A percentile compares a stretch with the other conserved stretches of the same genome.
Conservation (phyloP, 2,113 vertebrate genomes). For the Redunca redunca region DNA sequence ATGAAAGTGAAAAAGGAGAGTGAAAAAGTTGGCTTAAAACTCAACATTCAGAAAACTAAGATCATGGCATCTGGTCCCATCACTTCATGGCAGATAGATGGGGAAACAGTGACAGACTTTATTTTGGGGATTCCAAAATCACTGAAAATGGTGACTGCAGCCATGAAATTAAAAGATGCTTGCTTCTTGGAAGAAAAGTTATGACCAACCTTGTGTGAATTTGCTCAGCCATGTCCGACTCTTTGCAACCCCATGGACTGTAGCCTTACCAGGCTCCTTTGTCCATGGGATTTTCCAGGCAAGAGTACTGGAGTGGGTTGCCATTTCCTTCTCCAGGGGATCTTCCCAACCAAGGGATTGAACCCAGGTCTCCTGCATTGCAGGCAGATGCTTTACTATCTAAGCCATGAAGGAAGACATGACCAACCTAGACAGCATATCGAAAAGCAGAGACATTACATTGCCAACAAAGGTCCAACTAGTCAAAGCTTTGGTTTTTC, state of each 20-base stretch:
- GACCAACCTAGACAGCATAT: too few relatives aligned
- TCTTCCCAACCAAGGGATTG: too few relatives aligned
- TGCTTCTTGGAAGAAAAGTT: not conserved
- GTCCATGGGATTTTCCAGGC: not conserved
- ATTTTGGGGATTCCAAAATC: not conserved
- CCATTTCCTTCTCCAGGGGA: too few relatives aligned
- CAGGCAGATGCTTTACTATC: too few relatives aligned
- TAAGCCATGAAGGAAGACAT: too few relatives aligned
- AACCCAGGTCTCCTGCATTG: too few relatives aligned
- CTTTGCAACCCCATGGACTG: not conserved
- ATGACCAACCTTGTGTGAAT: not conserved
- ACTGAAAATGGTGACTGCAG: not conserved
- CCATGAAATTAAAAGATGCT: not conserved
- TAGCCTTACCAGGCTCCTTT: not conserved
- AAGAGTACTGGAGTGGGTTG: too few relatives aligned
- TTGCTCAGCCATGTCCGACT: not conserved
- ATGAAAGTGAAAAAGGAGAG: not conserved
- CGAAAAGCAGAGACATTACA: too few relatives aligned
- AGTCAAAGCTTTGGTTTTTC: too few relatives aligned
- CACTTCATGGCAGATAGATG: not conserved
- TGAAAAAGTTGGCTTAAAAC: not conserved
- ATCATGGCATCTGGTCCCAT: not conserved
- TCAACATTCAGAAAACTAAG: not conserved
- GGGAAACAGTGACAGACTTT: not conserved
- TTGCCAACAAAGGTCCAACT: too few relatives aligned